Conservation (phyloP, 1,140 invertebrate species). For the Cydia amplana region DNA sequence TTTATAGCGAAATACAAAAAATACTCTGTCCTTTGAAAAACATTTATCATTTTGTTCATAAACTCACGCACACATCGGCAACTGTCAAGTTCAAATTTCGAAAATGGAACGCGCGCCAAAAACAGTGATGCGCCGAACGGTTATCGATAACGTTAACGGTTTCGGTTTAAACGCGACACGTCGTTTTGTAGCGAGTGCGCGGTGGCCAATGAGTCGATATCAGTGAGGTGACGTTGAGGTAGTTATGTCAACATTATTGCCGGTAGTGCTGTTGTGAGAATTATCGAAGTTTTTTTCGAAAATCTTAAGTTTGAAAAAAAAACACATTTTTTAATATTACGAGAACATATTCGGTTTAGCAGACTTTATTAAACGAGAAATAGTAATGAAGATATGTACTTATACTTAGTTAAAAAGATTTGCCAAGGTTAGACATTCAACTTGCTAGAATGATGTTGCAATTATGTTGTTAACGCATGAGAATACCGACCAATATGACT, state of each 20-base stretch:
- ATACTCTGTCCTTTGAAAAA: constrained; percentile 40
- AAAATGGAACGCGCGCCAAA: constrained; percentile 37
- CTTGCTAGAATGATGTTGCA: background rate
- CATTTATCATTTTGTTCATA: constrained; percentile 45
- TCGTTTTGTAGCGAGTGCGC: constrained; percentile 47
- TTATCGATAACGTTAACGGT: constrained; percentile 44
- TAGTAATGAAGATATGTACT: too few relatives aligned
- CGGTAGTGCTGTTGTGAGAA: constrained; percentile 42
- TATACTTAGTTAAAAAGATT: too few relatives aligned
- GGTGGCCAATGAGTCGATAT: constrained; percentile 52
- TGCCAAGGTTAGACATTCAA: too few relatives aligned
- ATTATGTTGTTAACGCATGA: background rate
- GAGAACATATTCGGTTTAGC: too few relatives aligned
- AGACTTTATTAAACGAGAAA: too few relatives aligned
- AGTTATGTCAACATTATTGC: constrained; percentile 44
- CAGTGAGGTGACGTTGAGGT: constrained; percentile 45
- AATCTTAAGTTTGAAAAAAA: background rate
- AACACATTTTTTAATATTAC: too few relatives aligned
- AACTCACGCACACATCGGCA: constrained; percentile 39
- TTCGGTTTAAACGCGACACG: constrained; percentile 41
- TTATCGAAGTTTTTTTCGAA: background rate
- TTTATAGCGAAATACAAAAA: constrained; percentile 47
- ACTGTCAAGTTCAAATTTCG: constrained; percentile 33
- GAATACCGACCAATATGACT: background rate
- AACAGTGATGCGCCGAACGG: constrained; percentile 45